Evolutionary conservation across 1,140 invertebrate genomes (phyloP), one percentile per base, ranked within the genome.

Genomic region (Bursaphelenchus mucronatus): DNA sequence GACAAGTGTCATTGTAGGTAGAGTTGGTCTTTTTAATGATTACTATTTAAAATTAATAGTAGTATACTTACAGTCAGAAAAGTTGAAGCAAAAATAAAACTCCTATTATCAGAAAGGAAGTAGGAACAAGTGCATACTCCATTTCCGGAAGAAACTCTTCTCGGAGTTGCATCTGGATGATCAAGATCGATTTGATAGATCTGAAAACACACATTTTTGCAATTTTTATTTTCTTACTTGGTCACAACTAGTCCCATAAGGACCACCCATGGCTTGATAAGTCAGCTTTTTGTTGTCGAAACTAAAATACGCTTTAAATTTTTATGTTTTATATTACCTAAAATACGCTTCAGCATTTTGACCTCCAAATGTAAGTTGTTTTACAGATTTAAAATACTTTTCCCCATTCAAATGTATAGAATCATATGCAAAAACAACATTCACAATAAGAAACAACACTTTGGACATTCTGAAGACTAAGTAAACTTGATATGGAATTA

Each of bases 291-390:
- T 67, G 41, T 75, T 59, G 44, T 75, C 73, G 21, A 57, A 73
- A 44, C 69, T 75, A 11, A 21, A 70, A 70, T 17, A n/a, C 10
- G 49, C 13, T 62, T 64, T 13, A 64, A 4, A 43, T 64, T 10
- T 2, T 65, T 13, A 5, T 10, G 39, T 49, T 15, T 13, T 39
- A 13, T 41, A 10, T 64, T 44, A 55, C 54, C 54, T 68, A 58
- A 75, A 75, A 58, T 75, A 75, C 47, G 62, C 74, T 51, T 75
- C 74, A 0, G 74, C 72, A 64, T 75, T 75, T 64, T 51, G 41
- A 21, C 74, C 74, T 11, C 69, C 67, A 50, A 75, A 75, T 7
- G 74, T 75, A 8, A 75, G 46, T 56, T 75, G 74, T 46, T 66
- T 64, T 43, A 75, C 63, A 66, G 72, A 75, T 40, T 54, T 59